Conservation (phyloP, 1,140 invertebrate species). For the Neodiprion fabricii region DNA sequence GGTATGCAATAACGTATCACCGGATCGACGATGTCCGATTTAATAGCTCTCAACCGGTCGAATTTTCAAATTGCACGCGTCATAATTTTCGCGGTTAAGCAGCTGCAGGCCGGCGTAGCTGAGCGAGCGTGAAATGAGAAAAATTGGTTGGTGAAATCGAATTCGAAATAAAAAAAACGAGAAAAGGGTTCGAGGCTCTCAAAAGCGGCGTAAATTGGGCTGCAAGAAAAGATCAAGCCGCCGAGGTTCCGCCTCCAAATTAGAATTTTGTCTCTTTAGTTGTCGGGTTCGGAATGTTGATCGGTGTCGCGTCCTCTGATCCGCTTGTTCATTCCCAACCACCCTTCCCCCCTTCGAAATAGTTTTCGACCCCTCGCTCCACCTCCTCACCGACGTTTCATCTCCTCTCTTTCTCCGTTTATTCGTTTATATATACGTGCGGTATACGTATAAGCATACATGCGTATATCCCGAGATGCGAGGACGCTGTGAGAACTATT, state of each 20-base stretch:
- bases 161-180: too few species aligned
- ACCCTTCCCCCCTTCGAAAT: neutral
- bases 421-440: neutral
- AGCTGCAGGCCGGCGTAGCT: too few species aligned
- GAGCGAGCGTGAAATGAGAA: too few species aligned
- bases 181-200: too few species aligned
- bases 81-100: too few species aligned
- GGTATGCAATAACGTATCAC: neutral
- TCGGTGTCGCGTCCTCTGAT: slow-evolving; percentile 26
- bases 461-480: neutral
- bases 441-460: too few species aligned
- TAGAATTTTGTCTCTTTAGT: neutral
- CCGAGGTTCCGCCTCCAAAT: neutral
- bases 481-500: neutral
- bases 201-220: too few species aligned
- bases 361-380: neutral
- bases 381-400: neutral
- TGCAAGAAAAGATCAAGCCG: too few species aligned
- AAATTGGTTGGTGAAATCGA: too few species aligned
- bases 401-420: neutral
- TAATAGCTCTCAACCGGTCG: too few species aligned
- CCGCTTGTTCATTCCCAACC: slow-evolving; percentile 32
- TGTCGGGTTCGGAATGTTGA: slow-evolving; percentile 10
- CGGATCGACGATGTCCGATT: neutral
- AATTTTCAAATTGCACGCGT: too few species aligned